Evolutionary conservation across 1,140 invertebrate genomes (phyloP), one percentile per base, ranked within the genome.

Genomic region (Sycophaga agraensis): DNA sequence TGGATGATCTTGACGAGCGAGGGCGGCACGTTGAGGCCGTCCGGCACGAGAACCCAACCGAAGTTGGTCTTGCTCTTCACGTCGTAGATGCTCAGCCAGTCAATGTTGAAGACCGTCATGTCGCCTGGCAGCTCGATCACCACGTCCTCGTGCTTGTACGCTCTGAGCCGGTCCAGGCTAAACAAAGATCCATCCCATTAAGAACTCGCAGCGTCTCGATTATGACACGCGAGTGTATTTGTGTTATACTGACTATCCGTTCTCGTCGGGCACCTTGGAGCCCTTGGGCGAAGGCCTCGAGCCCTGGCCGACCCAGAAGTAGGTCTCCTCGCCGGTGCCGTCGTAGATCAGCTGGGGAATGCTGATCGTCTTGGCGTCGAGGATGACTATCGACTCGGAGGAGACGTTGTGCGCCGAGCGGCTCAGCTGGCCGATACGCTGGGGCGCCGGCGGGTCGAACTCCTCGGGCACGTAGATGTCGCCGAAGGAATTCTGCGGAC

Each of bases 181-280:
- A n/a, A n/a, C n/a, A n/a, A n/a, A n/a, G n/a, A n/a, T n/a, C n/a
- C n/a, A 14, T n/a, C n/a, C n/a, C n/a, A n/a, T n/a, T n/a, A n/a
- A n/a, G n/a, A n/a, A n/a, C n/a, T n/a, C n/a, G n/a, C n/a, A n/a
- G n/a, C n/a, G n/a, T n/a, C n/a, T n/a, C n/a, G n/a, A n/a, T n/a
- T n/a, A n/a, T n/a, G n/a, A n/a, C n/a, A n/a, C n/a, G n/a, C n/a
- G n/a, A n/a, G n/a, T n/a, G n/a, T n/a, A n/a, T n/a, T n/a, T n/a
- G n/a, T n/a, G n/a, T n/a, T n/a, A n/a, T n/a, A 88, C 91, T 91
- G 80, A 95, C 92, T 94, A 96, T 86, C 93, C 93, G 67, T 89
- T 87, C 82, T 97, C 94, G 79, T 96, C 92, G 2, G 93, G 92
- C 59, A 96, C 87, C 82, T 91, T 91, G 31, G 76, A 82, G 1